Evolutionary conservation across 2,113 vertebrate species (phyloP).

Genomic region (Lophochroa leadbeateri): DNA sequence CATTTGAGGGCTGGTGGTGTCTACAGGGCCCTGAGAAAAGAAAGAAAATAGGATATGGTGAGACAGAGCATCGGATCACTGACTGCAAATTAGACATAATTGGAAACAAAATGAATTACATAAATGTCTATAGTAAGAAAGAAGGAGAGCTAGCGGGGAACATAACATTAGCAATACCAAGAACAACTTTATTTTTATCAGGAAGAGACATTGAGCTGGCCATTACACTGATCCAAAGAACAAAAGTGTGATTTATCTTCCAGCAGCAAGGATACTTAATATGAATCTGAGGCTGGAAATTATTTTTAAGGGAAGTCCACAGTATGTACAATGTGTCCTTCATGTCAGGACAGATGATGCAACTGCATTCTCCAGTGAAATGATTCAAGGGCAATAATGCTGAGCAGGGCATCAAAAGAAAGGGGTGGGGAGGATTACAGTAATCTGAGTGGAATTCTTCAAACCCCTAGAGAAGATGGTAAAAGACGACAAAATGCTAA

Average conservation of each 20-base stretch:
- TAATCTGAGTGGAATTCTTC: neutral
- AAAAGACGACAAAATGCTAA: neutral
- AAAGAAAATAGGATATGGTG: neutral
- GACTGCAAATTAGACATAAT: neutral
- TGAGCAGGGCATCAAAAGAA: neutral
- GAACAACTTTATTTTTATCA: neutral
- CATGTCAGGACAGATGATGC: neutral
- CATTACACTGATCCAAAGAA: neutral
- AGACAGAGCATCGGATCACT: neutral
- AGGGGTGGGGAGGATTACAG: neutral
- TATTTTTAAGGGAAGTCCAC: neutral
- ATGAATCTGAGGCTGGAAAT: neutral
- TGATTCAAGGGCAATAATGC: neutral
- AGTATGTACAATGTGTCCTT: neutral
- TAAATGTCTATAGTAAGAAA: neutral
- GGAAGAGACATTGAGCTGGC: neutral
- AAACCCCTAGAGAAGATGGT: neutral
- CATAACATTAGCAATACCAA: neutral
- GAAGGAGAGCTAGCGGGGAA: neutral
- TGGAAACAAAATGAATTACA: neutral
- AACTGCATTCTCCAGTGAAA: neutral
- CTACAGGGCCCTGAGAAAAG: neutral
- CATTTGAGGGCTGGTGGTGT: neutral
- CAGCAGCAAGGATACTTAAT: neutral
- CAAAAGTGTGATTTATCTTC: slow-evolving; percentile 4